Conservation (phyloP, 2,888 invertebrate genomes). For the Priocnemis perturbator region DNA sequence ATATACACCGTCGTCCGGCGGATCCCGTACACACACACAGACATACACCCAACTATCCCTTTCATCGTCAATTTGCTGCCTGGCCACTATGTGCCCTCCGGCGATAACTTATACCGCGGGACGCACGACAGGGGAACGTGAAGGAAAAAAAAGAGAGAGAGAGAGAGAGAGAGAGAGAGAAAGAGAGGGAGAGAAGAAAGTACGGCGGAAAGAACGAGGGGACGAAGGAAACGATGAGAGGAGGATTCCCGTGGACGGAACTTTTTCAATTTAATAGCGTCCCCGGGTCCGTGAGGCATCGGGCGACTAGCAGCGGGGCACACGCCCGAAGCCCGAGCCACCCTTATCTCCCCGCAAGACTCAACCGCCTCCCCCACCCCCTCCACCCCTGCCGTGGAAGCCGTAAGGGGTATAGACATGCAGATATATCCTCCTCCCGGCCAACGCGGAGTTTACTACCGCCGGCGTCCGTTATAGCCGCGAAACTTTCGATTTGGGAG, state of each 20-base stretch:
- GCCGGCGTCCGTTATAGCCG: conserved; percentile 4
- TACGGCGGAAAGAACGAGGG: background rate
- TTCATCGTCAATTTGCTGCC: conserved; percentile 15
- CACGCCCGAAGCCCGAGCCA: background rate
- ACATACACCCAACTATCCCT: background rate
- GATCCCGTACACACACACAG: no score
- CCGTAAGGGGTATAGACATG: background rate
- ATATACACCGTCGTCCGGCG: no score
- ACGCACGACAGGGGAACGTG: background rate
- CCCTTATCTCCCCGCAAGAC: conserved; percentile 7
- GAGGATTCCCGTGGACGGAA: conserved; percentile 8
- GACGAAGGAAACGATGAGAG: background rate
- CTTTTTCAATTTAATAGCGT: conserved; percentile 20
- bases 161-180: background rate
- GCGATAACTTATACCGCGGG: conserved; percentile 12
- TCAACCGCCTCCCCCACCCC: background rate
- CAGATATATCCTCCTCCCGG: background rate
- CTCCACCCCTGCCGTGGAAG: background rate
- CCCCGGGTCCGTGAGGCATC: no score
- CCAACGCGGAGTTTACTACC: background rate
- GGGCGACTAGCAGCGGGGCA: no score
- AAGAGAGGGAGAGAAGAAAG: background rate
- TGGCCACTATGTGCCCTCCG: background rate
- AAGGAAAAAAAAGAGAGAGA: background rate
- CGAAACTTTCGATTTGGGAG: conserved; percentile 12